These are phyloP conservation scores for Chrysogorgia sp. DNA, from an alignment of 92 coral and sea anemone species.

Conservation along the genomic window DNA sequence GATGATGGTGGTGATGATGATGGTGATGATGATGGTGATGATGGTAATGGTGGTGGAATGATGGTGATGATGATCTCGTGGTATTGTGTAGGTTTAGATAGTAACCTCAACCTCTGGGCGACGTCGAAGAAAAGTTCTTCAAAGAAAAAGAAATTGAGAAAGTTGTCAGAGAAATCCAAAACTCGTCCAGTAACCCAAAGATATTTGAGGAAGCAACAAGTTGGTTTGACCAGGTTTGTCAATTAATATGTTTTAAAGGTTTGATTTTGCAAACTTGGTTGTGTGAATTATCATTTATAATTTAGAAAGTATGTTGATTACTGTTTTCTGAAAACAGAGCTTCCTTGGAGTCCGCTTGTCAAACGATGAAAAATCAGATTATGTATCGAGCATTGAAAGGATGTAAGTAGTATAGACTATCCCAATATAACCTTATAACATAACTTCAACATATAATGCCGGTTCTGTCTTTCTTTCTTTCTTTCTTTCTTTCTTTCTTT, in stretches of 20 bases:
- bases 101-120: conserved; percentile 35
- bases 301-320: neutral
- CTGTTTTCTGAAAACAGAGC: conserved; percentile 56
- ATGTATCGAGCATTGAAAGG: conserved; percentile 90
- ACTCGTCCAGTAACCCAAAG: conserved; percentile 9
- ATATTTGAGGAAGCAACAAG: neutral
- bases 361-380: conserved; percentile 88
- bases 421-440: neutral
- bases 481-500: no score
- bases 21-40: no score
- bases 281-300: neutral
- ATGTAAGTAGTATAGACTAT: conserved; percentile 65
- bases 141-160: conserved; percentile 22
- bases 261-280: neutral
- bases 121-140: conserved; percentile 13
- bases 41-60: no score
- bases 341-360: conserved; percentile 87
- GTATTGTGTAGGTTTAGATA: conserved; percentile 24
- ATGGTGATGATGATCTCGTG: no score
- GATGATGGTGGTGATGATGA: no score
- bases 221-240: conserved; percentile 7
- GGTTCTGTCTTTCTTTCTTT: neutral
- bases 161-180: conserved; percentile 25
- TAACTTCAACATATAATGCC: neutral
- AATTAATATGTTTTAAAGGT: no score